These are phyloP conservation scores for Acanthis flammea DNA, from an alignment of 2,797 vertebrate genomes.

Conservation along the genomic window DNA sequence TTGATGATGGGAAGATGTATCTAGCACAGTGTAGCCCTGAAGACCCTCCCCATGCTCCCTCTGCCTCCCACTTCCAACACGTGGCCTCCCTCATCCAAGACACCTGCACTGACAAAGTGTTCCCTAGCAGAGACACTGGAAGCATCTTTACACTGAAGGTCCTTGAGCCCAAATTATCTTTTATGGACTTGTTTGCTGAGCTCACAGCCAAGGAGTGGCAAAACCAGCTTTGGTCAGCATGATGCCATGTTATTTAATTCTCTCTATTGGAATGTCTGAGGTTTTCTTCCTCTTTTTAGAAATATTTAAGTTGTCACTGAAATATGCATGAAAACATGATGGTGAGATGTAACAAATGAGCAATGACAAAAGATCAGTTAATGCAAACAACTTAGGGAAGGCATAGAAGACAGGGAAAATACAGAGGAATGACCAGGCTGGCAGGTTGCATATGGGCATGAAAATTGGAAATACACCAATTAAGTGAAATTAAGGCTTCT, in stretches of 20 bases:
- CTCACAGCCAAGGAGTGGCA: not conserved
- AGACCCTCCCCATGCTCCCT: fast-evolving
- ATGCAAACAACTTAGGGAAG: not conserved
- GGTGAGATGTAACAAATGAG: not conserved
- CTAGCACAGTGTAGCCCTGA: not conserved
- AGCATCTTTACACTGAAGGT: not conserved
- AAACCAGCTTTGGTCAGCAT: not conserved
- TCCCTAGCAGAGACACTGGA: not conserved
- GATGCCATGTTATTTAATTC: not conserved
- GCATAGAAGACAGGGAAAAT: not conserved
- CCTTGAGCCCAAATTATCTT: not conserved
- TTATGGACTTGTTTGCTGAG: not conserved
- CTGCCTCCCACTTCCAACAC: not conserved
- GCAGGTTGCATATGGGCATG: not conserved
- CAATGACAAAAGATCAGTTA: not conserved
- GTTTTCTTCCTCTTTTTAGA: not conserved
- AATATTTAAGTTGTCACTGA: not conserved
- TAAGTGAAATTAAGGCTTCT: not conserved
- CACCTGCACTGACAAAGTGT: not conserved
- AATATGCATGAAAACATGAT: not conserved
- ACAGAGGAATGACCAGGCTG: not conserved
- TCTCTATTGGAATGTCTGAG: fast-evolving
- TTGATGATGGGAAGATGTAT: not conserved
- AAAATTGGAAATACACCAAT: not conserved
- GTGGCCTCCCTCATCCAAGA: not conserved